A percentile compares a stretch with the other conserved stretches of the same genome.
phyloP scores from a whole-genome alignment of 2,888 invertebrate genomes.

The Trichopria drosophilae region DNA sequence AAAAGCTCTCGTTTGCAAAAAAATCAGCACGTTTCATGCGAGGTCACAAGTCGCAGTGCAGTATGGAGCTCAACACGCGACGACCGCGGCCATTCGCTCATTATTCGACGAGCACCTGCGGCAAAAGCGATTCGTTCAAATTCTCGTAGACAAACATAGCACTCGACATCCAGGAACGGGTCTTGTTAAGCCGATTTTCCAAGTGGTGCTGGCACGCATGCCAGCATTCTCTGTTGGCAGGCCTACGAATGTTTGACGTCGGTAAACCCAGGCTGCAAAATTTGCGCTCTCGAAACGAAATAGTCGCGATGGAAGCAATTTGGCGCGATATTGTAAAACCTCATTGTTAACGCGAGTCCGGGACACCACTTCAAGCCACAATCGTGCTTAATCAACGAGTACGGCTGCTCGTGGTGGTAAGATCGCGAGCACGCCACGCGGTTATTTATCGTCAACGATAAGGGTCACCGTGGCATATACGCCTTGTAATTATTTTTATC shows the following conservation, averaged over 20 bases:
- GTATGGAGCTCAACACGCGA: too few species aligned
- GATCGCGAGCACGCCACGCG: conserved; percentile 29
- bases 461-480: conserved; percentile 9
- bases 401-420: conserved; percentile 8
- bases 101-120: too few species aligned
- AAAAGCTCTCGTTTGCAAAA: too few species aligned
- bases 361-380: conserved; percentile 31
- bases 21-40: too few species aligned
- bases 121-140: too few species aligned
- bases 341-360: conserved; percentile 11
- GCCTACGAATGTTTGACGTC: conserved; percentile 14
- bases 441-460: conserved; percentile 33
- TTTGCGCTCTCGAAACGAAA: conserved; percentile 2
- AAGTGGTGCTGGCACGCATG: too few species aligned
- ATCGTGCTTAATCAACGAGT: conserved; percentile 26
- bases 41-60: too few species aligned
- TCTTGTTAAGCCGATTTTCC: conserved; percentile 23
- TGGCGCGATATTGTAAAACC: conserved; percentile 15
- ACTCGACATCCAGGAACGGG: conserved; percentile 16
- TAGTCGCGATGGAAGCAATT: conserved; percentile 29
- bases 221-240: too few species aligned
- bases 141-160: too few species aligned
- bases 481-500: conserved; percentile 1
- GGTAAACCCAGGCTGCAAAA: too few species aligned
- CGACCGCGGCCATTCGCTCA: too few species aligned